Evolutionary conservation across 2,797 vertebrate genomes (phyloP), one percentile per base, ranked within the genome.

Genomic region (Sebastes oblongus): DNA sequence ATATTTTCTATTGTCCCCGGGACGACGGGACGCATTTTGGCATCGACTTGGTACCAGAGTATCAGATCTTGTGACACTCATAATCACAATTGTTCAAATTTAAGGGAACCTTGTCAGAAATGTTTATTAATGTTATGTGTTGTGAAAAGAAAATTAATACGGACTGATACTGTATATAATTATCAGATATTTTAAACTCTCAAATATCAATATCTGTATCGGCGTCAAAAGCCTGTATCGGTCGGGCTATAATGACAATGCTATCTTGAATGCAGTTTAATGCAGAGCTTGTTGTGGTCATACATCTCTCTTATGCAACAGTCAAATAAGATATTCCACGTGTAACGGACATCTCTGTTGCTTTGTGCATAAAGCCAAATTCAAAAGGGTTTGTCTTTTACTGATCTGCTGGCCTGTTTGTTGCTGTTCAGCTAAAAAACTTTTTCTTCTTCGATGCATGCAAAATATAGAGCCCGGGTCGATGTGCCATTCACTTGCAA

Each of bases 331-430:
- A 54, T 55, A 32, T 34, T 61, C 36, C 16, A 24, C 16, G 6
- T 58, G 32, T 42, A 30, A 62, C 22, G 18, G 8, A 29, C 39
- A 20, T n/a, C 6, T 24, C 14, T 56, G 36, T 5, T 39, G n/a
- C 66, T 75, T 61, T 68, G 52, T 25, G 29, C 14, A 58, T 18
- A 22, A 58, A 16, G 3, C 8, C 18, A 46, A 32, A 24, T 27
- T 71, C 70, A 58, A 14, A 18, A 24, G 8, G 16, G 22, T 32
- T 16, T 67, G 22, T 75, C 32, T 7, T 7, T 8, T 7, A 36
- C 39, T 70, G 3, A 36, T 73, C 22, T 65, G 52, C 62, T 30
- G n/a, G 12, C 55, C 50, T 80, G 54, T 77, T 87, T 86, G 84
- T 78, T 72, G 22, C 50, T 65, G 29, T 60, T 59, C 30, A 72